Conservation (phyloP, 1,140 invertebrate genomes). For the Bilobella aurantiaca region DNA sequence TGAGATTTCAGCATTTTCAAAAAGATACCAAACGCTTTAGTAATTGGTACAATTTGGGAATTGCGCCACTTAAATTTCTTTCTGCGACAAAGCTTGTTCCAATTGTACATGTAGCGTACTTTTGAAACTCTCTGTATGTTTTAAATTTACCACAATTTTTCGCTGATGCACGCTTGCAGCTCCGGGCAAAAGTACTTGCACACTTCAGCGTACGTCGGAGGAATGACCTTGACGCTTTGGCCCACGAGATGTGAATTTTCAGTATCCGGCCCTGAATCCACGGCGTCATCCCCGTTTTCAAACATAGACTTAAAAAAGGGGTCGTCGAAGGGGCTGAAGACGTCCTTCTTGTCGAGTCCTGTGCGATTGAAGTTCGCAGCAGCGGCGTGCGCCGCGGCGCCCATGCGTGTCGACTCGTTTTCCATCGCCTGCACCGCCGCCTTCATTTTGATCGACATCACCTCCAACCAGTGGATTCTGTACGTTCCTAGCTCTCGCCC, state of each 20-base stretch:
- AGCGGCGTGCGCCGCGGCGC: background rate
- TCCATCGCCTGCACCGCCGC: slow-evolving; percentile 16
- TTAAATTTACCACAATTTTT: slow-evolving; percentile 61
- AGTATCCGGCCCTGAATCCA: slow-evolving; percentile 11
- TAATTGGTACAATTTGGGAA: too few species aligned
- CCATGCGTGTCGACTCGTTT: background rate
- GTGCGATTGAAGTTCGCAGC: background rate
- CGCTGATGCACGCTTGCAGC: slow-evolving; percentile 74
- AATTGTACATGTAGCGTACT: too few species aligned
- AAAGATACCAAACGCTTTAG: too few species aligned
- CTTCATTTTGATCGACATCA: slow-evolving; percentile 39
- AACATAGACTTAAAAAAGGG: slow-evolving; percentile 14
- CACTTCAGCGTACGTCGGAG: slow-evolving; percentile 5
- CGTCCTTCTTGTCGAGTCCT: slow-evolving; percentile 3
- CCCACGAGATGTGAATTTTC: slow-evolving; percentile 25
- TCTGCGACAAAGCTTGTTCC: too few species aligned
- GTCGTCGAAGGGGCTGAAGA: slow-evolving; percentile 5
- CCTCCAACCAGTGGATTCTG: slow-evolving; percentile 59
- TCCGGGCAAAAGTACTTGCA: slow-evolving; percentile 70
- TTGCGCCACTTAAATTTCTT: too few species aligned
- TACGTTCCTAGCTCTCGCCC: slow-evolving; percentile 56
- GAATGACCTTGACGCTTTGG: slow-evolving; percentile 10
- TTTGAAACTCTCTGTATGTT: background rate
- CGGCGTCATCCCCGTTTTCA: slow-evolving; percentile 16
- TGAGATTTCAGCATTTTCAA: too few species aligned